These are phyloP conservation scores for Parnassius smintheus DNA, from an alignment of 2,888 invertebrate genomes.

Conservation along the genomic window DNA sequence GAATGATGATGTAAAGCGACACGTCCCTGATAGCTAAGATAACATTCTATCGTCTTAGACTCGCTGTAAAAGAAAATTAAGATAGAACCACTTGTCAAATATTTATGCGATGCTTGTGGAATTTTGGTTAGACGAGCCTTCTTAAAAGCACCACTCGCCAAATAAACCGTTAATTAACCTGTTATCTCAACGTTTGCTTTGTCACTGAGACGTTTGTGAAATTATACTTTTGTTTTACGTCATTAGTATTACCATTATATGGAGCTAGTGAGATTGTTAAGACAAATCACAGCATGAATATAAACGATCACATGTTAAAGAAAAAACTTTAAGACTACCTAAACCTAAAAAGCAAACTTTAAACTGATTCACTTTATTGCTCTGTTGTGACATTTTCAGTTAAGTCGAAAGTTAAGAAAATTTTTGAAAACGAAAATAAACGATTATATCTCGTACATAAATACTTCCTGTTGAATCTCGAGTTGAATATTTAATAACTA, in stretches of 20 bases:
- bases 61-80: constrained; percentile 38
- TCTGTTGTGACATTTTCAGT: too few species aligned
- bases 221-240: constrained; percentile 20
- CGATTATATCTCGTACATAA: too few species aligned
- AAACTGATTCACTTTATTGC: too few species aligned
- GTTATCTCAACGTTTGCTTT: constrained; percentile 9
- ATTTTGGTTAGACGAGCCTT: constrained; percentile 28
- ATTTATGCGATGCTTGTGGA: constrained; percentile 33
- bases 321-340: too few species aligned
- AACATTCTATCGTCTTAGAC: constrained; percentile 44
- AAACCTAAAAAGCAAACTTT: too few species aligned
- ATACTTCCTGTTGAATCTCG: too few species aligned
- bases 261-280: constrained; percentile 13
- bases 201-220: constrained; percentile 14
- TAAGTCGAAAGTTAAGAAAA: too few species aligned
- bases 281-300: constrained; percentile 8
- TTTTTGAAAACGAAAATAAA: too few species aligned
- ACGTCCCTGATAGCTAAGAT: constrained; percentile 48
- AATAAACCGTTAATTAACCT: constrained; percentile 20
- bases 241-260: constrained; percentile 17
- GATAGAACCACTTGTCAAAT: constrained; percentile 31
- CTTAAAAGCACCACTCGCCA: not conserved
- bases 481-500: too few species aligned
- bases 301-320: not conserved
- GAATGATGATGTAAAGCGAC: constrained; percentile 58